Base-by-base conservation (phyloP, 2,113 vertebrate genomes). In the Phoenicopterus ruber region DNA sequence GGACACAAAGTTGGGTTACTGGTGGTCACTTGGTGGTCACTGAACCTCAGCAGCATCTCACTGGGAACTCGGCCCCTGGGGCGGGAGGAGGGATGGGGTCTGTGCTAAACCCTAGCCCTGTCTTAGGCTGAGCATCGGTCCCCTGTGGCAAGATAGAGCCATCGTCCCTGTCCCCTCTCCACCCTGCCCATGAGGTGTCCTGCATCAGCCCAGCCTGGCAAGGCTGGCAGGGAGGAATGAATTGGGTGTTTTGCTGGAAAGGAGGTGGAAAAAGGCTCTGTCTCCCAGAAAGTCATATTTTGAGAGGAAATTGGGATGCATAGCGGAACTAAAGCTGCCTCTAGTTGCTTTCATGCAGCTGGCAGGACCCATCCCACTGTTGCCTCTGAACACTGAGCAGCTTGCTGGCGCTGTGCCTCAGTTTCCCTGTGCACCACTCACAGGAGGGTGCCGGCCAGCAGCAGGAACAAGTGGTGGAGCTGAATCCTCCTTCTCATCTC, bases 401-500 rank as follows among this genome's bases (percentile, higher is more conserved):
- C 79, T 79, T 2, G 2, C 49, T 66, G n/a, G 12, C 4, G 8
- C 65, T 4, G 5, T 74, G 88, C 80, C 69, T 89, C 69, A 38
- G 44, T 79, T 92, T 91, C 52, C 34, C 19, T 63, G 6, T 65
- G 61, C 5, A 17, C 50, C 24, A 15, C 7, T 20, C 2, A 6
- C 9, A 26, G 49, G 16, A 90, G 21, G n/a, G 29, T 88, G 26
- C 9, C 42, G 67, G 59, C 31, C 38, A 82, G 50, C 62, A 66
- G 49, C 36, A 38, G 50, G 9, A 82, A 32, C 2, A 6, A 59
- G 12, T 0, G 0, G 12, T 36, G 24, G 44, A 59, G 9, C 74
- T 82, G 54, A 91, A 63, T 79, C 44, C 22, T 93, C 25, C 38
- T 57, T 38, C 34, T 69, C 1, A 3, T 90, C 31, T 92, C 74